Conservation (phyloP, 2,888 invertebrate genomes). For the Aricia artaxerxes region DNA sequence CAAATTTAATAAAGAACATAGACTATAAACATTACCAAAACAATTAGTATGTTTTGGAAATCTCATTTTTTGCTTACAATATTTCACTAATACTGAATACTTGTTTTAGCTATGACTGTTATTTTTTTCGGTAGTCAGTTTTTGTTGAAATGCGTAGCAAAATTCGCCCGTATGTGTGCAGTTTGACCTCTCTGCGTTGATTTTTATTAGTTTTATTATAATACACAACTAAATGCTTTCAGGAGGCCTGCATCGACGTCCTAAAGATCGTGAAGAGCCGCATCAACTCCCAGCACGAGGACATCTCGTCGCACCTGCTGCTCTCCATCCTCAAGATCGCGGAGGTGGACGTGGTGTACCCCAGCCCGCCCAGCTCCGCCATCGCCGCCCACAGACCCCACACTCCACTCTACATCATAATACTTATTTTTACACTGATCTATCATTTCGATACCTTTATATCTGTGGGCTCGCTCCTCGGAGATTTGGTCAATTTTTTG, state of each 20-base stretch:
- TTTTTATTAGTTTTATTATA: too few relatives aligned
- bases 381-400: conserved; percentile 56
- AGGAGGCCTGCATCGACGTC: conserved; percentile 92
- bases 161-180: too few relatives aligned
- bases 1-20: too few relatives aligned
- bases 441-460: conserved; percentile 53
- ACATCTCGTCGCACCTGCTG: conserved; percentile 91
- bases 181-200: too few relatives aligned
- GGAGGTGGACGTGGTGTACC: conserved; percentile 92
- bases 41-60: too few relatives aligned
- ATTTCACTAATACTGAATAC: too few relatives aligned
- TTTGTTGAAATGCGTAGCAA: too few relatives aligned
- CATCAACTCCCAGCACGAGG: conserved; percentile 91
- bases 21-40: too few relatives aligned
- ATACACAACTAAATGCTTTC: conserved; percentile 42
- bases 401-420: conserved; percentile 56
- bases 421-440: conserved; percentile 57
- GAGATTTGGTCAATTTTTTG: conserved; percentile 63
- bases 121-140: too few relatives aligned
- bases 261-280: conserved; percentile 90
- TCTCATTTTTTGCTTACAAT: too few relatives aligned
- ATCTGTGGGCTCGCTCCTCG: conserved; percentile 46
- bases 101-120: too few relatives aligned
- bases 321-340: conserved; percentile 96
- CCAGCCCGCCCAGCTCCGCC: conserved; percentile 82